phyloP scores from a whole-genome alignment of 2,888 invertebrate genomes.

The Orchesella flavescens region DNA sequence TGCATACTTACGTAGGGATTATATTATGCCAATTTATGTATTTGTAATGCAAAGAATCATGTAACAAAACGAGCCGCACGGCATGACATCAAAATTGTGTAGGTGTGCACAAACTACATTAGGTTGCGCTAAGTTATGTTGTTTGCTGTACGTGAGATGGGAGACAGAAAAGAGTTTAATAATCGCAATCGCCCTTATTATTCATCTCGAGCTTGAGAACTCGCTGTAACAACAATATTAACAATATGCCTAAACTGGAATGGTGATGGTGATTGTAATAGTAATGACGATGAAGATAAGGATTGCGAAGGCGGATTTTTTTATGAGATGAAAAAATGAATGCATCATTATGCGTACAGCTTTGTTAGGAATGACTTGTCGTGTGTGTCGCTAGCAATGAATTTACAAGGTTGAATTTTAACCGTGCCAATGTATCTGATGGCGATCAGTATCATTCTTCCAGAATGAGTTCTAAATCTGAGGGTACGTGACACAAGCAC shows the following conservation, averaged over 20 bases:
- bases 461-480: too few relatives aligned
- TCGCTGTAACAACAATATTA: too few relatives aligned
- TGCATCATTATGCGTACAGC: too few relatives aligned
- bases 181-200: not conserved
- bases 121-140: too few relatives aligned
- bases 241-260: too few relatives aligned
- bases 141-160: not conserved
- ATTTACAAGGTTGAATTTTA: conserved; percentile 37
- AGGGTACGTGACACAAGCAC: too few relatives aligned
- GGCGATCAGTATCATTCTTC: too few relatives aligned
- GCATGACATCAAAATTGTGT: not conserved
- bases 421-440: not conserved
- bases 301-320: conserved; percentile 24
- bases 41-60: too few relatives aligned
- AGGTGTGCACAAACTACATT: not conserved
- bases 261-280: not conserved
- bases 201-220: not conserved
- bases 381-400: not conserved
- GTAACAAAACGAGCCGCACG: too few relatives aligned
- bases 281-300: not conserved
- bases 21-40: too few relatives aligned
- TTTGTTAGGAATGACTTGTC: too few relatives aligned
- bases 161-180: conserved; percentile 11
- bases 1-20: too few relatives aligned
- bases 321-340: conserved; percentile 14